Evolutionary conservation across 2,888 invertebrate species (phyloP).

Genomic region (Cetonia aurata): DNA sequence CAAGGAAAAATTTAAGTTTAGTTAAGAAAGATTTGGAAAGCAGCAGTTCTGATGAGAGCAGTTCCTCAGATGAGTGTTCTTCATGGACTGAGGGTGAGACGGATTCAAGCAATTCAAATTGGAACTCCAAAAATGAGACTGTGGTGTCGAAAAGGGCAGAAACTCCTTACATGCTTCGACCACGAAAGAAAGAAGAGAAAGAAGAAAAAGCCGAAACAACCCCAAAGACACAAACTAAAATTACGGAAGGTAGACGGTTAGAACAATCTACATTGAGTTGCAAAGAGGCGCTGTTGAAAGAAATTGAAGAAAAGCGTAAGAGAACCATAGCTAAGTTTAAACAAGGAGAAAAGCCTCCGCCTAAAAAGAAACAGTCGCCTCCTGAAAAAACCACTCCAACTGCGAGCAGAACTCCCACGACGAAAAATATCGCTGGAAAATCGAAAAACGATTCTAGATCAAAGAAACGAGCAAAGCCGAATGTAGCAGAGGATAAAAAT

Average conservation of each 20-base stretch:
- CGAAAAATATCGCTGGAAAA: background rate
- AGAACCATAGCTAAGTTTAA: slow-evolving; percentile 56
- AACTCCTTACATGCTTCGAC: slow-evolving; percentile 39
- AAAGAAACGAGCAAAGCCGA: background rate
- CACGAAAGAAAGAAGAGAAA: slow-evolving; percentile 41
- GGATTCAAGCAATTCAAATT: background rate
- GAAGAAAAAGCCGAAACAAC: slow-evolving; percentile 6
- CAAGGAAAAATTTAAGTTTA: slow-evolving; percentile 61
- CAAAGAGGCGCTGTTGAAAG: slow-evolving; percentile 47
- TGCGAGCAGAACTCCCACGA: background rate
- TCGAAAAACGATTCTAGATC: slow-evolving; percentile 5
- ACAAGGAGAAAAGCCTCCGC: slow-evolving; percentile 28
- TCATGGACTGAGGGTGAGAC: slow-evolving; percentile 10
- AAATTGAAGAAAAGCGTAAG: slow-evolving; percentile 58
- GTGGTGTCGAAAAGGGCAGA: slow-evolving; percentile 18
- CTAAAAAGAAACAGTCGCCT: slow-evolving; percentile 19
- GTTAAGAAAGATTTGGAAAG: slow-evolving; percentile 47
- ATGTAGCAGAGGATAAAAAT: background rate
- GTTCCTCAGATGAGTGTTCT: slow-evolving; percentile 34
- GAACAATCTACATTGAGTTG: background rate
- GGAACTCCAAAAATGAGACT: slow-evolving; percentile 25
- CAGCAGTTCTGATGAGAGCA: slow-evolving; percentile 26
- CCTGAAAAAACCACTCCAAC: slow-evolving; percentile 21
- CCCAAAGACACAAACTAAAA: slow-evolving; percentile 28
- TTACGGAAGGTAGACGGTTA: slow-evolving; percentile 2